Conservation (phyloP, 2,888 invertebrate genomes). For the Candidula unifasciata region DNA sequence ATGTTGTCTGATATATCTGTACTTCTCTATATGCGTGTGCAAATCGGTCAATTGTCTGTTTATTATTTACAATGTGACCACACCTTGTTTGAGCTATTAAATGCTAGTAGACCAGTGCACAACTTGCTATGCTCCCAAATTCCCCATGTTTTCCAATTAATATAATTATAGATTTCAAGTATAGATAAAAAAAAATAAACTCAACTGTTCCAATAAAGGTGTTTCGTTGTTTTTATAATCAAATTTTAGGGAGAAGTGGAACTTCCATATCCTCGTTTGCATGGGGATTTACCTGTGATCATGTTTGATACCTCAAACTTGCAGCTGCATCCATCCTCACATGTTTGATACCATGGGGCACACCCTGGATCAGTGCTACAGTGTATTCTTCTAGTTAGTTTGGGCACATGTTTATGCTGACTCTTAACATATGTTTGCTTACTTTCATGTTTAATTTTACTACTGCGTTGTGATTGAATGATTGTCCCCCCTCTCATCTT, state of each 20-base stretch:
- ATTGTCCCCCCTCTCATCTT: not conserved
- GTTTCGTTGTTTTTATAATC: slow-evolving; percentile 30
- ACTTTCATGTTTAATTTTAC: not conserved
- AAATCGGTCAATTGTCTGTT: too few species aligned
- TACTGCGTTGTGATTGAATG: not conserved
- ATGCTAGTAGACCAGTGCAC: too few species aligned
- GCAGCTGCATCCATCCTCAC: slow-evolving; percentile 32
- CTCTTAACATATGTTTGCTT: not conserved
- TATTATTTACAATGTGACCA: too few species aligned
- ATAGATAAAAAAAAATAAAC: too few species aligned
- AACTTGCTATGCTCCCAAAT: too few species aligned
- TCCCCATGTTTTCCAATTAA: too few species aligned
- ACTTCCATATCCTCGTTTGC: slow-evolving; percentile 77
- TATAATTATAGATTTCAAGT: too few species aligned
- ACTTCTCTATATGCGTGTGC: too few species aligned
- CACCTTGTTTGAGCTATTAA: too few species aligned
- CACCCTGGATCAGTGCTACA: not conserved
- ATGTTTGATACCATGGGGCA: not conserved
- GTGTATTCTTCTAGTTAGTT: not conserved
- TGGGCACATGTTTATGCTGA: not conserved
- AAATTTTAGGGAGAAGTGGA: slow-evolving; percentile 76
- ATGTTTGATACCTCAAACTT: slow-evolving; percentile 70
- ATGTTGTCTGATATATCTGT: too few species aligned
- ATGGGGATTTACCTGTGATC: slow-evolving; percentile 78
- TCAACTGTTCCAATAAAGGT: too few species aligned